Evolutionary conservation across 2,888 invertebrate species (phyloP), one percentile per base, ranked within the genome.

Genomic region (Pomacea canaliculata): DNA sequence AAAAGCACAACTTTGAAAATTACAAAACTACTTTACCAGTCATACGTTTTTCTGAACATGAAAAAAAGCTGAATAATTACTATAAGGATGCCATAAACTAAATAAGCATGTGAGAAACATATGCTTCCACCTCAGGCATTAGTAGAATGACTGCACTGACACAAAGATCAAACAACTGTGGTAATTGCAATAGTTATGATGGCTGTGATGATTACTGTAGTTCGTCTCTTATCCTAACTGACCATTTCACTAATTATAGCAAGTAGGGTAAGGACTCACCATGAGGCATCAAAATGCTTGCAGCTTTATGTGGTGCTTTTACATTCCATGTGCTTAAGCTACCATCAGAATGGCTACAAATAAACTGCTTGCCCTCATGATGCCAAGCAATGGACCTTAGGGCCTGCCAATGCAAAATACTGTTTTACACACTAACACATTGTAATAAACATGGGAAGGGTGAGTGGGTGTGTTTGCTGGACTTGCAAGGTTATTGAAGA

Each of bases 351-450:
- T 99, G 99, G 87, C 92, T 92, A 79, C 97, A 96, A 94, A 99
- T 96, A 91, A 99, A 96, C 92, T 96, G 96, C 92, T 97, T 97
- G 83, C 98, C 99, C 92, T 99, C 99, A 92, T 96, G 95, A 91
- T 98, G 97, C 99, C 99, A 99, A 81, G 96, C 94, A 87, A 97
- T 94, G 75, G 97, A 97, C 88, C 95, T 94, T 85, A 98, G 92
- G 60, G 88, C 85, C 91, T 91, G 76, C 37, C 81, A 79, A 77
- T 63, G 4, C 10, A 23, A 63, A 10, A 56, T 10, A 56, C 51
- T 56, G 51, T 16, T 56, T 56, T 16, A 56, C 51, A 56, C 8
- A 56, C 51, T 16, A 56, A 56, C 51, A 56, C 16, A 56, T 16
- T 56, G 37, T 37, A 37, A 37, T 37, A 37, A 37, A 37, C 37